Evolutionary conservation across 2,888 invertebrate genomes (phyloP).

Genomic region (Dione juno): DNA sequence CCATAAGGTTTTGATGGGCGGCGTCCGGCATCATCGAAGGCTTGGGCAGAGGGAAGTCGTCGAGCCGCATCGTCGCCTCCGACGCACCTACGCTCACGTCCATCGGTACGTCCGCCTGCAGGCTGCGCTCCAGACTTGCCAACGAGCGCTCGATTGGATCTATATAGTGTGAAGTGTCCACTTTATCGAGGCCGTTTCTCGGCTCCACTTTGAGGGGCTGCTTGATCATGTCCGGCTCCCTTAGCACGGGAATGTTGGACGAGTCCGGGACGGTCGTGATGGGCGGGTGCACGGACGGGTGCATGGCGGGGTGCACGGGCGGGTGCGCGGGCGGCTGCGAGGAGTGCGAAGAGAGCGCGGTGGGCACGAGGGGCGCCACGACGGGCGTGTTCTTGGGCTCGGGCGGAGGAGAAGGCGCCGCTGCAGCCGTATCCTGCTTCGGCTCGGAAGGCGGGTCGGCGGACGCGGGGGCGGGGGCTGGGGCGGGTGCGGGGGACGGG

Average conservation of each 20-base stretch:
- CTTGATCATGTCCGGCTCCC: conserved; percentile 58
- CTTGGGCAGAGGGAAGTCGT: conserved; percentile 74
- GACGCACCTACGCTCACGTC: conserved; percentile 79
- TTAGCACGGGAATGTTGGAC: conserved; percentile 56
- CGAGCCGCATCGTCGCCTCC: conserved; percentile 76
- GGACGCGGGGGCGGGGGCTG: conserved; percentile 40
- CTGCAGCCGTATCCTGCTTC: conserved; percentile 51
- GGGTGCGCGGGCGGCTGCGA: conserved; percentile 46
- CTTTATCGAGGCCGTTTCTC: conserved; percentile 74
- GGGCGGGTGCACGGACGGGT: conserved; percentile 40
- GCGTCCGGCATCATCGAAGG: conserved; percentile 67
- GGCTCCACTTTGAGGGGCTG: conserved; percentile 63
- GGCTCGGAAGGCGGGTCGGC: conserved; percentile 54
- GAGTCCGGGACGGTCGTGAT: conserved; percentile 49
- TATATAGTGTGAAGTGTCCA: conserved; percentile 78
- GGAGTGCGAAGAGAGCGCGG: conserved; percentile 51
- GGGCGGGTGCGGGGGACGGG: conserved; percentile 42
- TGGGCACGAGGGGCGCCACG: conserved; percentile 49
- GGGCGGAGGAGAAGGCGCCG: conserved; percentile 51
- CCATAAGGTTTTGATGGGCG: conserved; percentile 74
- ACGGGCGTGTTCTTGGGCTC: conserved; percentile 43
- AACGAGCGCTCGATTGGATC: conserved; percentile 89
- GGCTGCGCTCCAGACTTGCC: conserved; percentile 86
- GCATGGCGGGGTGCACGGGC: conserved; percentile 54
- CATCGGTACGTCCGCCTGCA: conserved; percentile 83